phyloP scores from a whole-genome alignment of 2,113 vertebrate genomes.

The Crotalus horridus region DNA sequence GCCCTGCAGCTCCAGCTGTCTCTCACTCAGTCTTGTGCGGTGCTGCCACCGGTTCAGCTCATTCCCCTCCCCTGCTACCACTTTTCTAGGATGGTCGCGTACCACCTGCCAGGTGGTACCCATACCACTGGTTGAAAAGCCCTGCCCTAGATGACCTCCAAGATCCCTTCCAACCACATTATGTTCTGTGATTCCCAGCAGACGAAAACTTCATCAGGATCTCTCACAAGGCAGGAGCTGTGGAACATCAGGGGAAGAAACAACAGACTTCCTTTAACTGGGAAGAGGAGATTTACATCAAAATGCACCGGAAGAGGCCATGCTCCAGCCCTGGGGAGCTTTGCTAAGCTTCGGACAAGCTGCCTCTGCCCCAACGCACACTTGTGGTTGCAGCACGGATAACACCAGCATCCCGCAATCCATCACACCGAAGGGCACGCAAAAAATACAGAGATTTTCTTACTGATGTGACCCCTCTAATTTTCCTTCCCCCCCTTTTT shows the following conservation, averaged over 20 bases:
- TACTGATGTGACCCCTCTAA: neutral
- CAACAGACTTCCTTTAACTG: neutral
- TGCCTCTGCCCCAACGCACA: neutral
- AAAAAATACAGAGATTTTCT: neutral
- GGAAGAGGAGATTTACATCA: neutral
- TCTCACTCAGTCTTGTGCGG: too few species aligned
- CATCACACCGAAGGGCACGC: neutral
- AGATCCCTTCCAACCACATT: too few species aligned
- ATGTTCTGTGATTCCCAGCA: neutral
- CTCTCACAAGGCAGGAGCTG: neutral
- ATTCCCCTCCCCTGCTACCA: too few species aligned
- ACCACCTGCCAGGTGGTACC: too few species aligned
- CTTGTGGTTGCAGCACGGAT: neutral
- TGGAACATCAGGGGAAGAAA: too few species aligned
- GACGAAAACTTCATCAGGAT: neutral
- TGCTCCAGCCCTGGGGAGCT: neutral
- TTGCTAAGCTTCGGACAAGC: neutral
- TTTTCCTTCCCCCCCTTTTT: neutral
- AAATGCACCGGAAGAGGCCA: neutral
- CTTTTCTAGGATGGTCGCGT: too few species aligned
- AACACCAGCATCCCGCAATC: neutral
- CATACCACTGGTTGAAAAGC: too few species aligned
- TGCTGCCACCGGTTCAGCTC: too few species aligned
- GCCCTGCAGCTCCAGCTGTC: too few species aligned
- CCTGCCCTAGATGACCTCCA: too few species aligned